Percentiles rank a stretch among this genome's conserved stretches.
Evolutionary conservation across 2,888 invertebrate genomes (phyloP).

Genomic region (Steinernema carpocapsae): DNA sequence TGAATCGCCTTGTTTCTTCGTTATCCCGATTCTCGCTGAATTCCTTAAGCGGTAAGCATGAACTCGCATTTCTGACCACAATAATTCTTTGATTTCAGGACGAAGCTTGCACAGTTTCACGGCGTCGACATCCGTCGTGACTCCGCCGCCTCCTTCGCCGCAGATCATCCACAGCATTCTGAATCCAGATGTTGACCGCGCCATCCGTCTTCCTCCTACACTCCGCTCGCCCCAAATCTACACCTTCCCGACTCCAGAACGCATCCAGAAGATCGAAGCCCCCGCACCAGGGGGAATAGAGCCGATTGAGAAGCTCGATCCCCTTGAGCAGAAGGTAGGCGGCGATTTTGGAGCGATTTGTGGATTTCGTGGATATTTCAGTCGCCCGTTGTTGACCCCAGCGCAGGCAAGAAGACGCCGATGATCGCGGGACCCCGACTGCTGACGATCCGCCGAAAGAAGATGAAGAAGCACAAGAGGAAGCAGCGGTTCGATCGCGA

Average conservation of each 20-base stretch:
- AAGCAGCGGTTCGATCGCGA: constrained; percentile 59
- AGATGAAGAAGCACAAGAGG: constrained; percentile 67
- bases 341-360: neutral
- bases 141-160: neutral
- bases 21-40: neutral
- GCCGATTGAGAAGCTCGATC: constrained; percentile 24
- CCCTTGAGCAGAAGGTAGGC: constrained; percentile 4
- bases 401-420: neutral
- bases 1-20: neutral
- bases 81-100: neutral
- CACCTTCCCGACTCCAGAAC: constrained; percentile 25
- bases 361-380: neutral
- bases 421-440: constrained; percentile 48
- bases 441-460: constrained; percentile 63
- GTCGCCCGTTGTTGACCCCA: constrained; percentile 25
- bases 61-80: neutral
- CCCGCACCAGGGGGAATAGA: constrained; percentile 7
- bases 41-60: neutral
- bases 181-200: constrained; percentile 1
- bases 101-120: neutral
- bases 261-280: constrained; percentile 20
- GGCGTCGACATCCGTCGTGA: constrained; percentile 6
- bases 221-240: constrained; percentile 5
- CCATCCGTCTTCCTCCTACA: constrained; percentile 6
- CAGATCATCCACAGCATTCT: constrained; percentile 4